Base-by-base conservation (phyloP, 2,113 vertebrate species). In the Sitta europaea region DNA sequence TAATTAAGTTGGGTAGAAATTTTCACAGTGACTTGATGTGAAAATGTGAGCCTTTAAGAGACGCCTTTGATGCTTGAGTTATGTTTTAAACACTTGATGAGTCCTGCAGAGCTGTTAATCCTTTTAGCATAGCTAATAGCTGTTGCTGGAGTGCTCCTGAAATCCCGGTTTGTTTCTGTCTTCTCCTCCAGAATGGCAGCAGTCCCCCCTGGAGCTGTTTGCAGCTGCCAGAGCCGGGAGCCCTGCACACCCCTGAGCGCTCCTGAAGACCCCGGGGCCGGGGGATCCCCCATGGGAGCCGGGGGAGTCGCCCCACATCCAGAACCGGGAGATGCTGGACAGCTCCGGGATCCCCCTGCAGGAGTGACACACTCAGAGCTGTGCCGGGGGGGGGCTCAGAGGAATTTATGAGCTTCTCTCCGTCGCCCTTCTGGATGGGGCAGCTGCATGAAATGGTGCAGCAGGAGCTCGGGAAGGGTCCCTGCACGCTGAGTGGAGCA, bases 81-180 rank as follows among this genome's bases (percentile, higher is more conserved):
- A 72, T 82, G 84, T 88, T 94, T 86, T 79, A 95, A 95, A 86
- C 94, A 88, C 92, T 88, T 79, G 85, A 88, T 73, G 93, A 94
- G 82, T 92, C 92, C 93, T 92, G 90, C 90, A 83, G 96, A 96
- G 94, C 90, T 86, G 94, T 50, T 95, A 92, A 94, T 93, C 93
- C 88, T 89, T 95, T 96, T 79, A 92, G 95, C 92, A 95, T 55
- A 59, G 92, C 94, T 95, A 94, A 96, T 88, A 86, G 94, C 92
- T 90, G 14, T 17, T 83, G 94, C 91, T 70, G 16, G 88, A 88
- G 83, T 14, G 72, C 84, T 87, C 74, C 24, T 9, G 53, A 88
- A 96, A 93, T 80, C 78, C 71, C 70, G 47, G 24, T 89, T 89
- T 70, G 23, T 87, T 89, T 67, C n/a, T 36, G 19, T 8, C 62